These are phyloP conservation scores for Scaptomyza caliginosa DNA, from an alignment of 2,888 invertebrate species.

Conservation along the genomic window DNA sequence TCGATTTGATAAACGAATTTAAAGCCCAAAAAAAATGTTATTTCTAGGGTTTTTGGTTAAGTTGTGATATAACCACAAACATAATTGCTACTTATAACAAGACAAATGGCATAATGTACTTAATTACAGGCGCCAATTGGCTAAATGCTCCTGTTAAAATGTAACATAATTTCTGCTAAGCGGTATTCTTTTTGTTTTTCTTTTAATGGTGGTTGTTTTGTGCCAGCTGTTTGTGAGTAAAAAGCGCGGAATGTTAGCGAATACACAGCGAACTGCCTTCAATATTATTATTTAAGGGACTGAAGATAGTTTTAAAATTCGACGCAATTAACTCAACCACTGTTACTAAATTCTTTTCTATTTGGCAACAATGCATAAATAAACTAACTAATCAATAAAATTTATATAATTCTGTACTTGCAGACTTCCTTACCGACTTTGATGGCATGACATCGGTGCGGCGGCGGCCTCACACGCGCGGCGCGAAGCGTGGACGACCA, in stretches of 20 bases:
- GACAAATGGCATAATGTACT: neutral
- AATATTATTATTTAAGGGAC: neutral
- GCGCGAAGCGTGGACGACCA: constrained; percentile 89
- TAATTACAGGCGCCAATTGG: constrained; percentile 52
- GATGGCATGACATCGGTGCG: constrained; percentile 80
- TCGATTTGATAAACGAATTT: too few relatives aligned
- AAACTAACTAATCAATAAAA: constrained; percentile 67
- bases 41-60: too few relatives aligned
- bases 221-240: constrained; percentile 54
- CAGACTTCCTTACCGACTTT: constrained; percentile 82
- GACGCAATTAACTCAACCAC: too few relatives aligned
- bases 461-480: constrained; percentile 85
- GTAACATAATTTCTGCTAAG: constrained; percentile 25
- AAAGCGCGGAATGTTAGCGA: neutral
- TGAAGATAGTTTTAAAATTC: too few relatives aligned
- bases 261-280: neutral
- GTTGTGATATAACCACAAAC: neutral
- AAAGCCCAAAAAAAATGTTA: too few relatives aligned
- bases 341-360: too few relatives aligned
- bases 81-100: neutral
- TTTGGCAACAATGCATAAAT: neutral
- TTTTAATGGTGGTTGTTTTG: constrained; percentile 35
- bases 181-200: constrained; percentile 29
- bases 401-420: constrained; percentile 55
- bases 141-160: constrained; percentile 46